Evolutionary conservation across 53 echinoderm and acorn worm species (phyloP).

Genomic region (Arbacia lixula): DNA sequence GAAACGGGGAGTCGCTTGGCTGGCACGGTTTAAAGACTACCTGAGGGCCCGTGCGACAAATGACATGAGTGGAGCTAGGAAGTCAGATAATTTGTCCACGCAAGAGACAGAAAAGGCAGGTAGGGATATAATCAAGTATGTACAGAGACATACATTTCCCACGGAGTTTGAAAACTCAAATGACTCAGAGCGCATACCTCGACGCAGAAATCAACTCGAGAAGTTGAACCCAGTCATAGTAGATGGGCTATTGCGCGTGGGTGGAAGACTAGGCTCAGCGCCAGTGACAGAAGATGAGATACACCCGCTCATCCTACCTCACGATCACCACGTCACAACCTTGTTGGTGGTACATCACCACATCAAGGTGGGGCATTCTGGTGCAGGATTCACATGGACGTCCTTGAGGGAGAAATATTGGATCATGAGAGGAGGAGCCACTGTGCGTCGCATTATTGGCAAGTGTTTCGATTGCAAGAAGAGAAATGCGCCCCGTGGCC

Average conservation of each 20-base stretch:
- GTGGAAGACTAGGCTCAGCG: constrained; percentile 59
- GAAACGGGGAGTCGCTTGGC: no score
- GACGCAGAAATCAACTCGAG: no score
- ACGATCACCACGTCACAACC: constrained; percentile 47
- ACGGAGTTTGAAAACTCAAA: no score
- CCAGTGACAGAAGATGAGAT: constrained; percentile 30
- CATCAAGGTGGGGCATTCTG: constrained; percentile 49
- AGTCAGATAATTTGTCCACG: no score
- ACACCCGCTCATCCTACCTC: constrained; percentile 44
- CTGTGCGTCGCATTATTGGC: constrained; percentile 48
- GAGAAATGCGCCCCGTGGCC: constrained; percentile 29
- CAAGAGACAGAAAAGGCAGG: no score
- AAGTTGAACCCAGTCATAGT: constrained; percentile 52
- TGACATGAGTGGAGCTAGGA: no score
- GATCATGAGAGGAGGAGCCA: constrained; percentile 45
- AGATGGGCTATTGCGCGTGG: constrained; percentile 65
- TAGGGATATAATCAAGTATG: no score
- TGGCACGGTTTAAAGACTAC: no score
- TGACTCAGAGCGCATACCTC: no score
- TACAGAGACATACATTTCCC: no score
- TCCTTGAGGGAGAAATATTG: constrained; percentile 51
- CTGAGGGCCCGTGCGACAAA: no score
- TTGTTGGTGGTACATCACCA: constrained; percentile 39
- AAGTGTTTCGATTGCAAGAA: constrained; percentile 54
- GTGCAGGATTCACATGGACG: constrained; percentile 45